Evolutionary conservation across 2,797 vertebrate genomes (phyloP).

Genomic region (Sternotherus odoratus): DNA sequence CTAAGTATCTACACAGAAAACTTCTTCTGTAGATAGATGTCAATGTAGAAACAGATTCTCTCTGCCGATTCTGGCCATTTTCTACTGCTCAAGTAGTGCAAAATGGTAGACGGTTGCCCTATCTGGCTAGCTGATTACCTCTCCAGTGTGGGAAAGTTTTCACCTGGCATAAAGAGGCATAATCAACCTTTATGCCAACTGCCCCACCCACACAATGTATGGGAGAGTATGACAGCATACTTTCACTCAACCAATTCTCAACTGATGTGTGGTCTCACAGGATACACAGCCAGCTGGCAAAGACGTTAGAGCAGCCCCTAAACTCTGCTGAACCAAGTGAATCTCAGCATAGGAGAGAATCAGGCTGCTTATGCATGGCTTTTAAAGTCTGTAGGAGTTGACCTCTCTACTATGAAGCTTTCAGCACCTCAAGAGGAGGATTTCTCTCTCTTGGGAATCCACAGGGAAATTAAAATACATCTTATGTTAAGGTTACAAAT

Average conservation of each 20-base stretch:
- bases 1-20: neutral
- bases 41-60: neutral
- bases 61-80: conserved; percentile 14
- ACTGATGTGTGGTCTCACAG: neutral
- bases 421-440: neutral
- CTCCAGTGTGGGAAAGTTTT: neutral
- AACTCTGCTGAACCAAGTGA: neutral
- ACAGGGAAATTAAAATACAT: neutral
- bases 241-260: neutral
- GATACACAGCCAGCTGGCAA: rapidly evolving
- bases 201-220: neutral
- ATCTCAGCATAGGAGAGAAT: neutral
- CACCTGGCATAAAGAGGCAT: conserved; percentile 25
- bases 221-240: neutral
- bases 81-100: neutral
- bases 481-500: neutral
- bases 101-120: neutral
- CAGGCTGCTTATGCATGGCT: neutral
- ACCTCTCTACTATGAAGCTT: neutral
- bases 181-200: conserved; percentile 28
- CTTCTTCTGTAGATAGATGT: neutral
- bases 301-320: neutral
- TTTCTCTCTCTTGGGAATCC: neutral
- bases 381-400: neutral
- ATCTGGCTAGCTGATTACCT: neutral